phyloP scores from a whole-genome alignment of 64 coral and sea anemone species.

The Orbicella faveolata region DNA sequence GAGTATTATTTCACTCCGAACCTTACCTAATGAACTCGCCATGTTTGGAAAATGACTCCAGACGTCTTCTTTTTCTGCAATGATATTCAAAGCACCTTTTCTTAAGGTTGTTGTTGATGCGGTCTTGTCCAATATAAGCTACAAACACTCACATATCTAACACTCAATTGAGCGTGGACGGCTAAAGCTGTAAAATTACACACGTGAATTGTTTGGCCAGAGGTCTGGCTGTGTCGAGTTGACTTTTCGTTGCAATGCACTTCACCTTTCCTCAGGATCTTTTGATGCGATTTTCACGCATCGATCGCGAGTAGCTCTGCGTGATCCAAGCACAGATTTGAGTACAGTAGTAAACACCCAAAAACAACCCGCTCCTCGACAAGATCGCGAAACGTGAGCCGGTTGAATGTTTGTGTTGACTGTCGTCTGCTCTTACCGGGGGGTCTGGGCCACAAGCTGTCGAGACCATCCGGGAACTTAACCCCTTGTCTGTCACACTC shows the following conservation, averaged over 20 bases:
- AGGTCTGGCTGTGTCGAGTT: neutral
- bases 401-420: conserved; percentile 5
- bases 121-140: neutral
- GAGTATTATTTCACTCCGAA: conserved; percentile 9
- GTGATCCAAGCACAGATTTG: neutral
- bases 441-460: neutral
- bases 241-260: neutral
- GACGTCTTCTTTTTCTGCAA: neutral
- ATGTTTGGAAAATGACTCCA: conserved; percentile 33
- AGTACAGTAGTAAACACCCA: neutral
- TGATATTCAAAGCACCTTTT: neutral
- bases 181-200: conserved; percentile 17
- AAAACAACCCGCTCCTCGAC: neutral
- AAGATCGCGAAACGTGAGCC: conserved; percentile 20
- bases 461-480: conserved; percentile 7
- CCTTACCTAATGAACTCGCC: conserved; percentile 93
- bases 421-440: neutral
- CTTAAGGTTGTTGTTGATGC: neutral
- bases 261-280: neutral
- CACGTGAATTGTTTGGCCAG: neutral
- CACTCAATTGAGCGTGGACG: conserved; percentile 1
- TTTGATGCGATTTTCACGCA: neutral
- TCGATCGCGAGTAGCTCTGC: neutral
- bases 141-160: conserved; percentile 28
- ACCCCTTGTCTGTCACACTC: neutral